These are phyloP conservation scores for Xiphophorus couchianus DNA, from an alignment of 2,113 vertebrate genomes.

Conservation along the genomic window DNA sequence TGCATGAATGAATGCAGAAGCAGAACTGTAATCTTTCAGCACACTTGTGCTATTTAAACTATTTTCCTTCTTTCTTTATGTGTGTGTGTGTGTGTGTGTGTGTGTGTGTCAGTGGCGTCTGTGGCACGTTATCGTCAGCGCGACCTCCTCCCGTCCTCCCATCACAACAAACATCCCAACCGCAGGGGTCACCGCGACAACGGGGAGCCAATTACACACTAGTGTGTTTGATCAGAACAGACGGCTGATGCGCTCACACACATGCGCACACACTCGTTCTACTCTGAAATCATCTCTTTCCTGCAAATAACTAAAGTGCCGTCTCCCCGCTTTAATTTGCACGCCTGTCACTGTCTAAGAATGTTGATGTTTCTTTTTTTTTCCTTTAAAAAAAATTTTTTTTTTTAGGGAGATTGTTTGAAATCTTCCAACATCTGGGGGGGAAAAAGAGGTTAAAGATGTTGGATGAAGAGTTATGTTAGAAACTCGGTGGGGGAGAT, in stretches of 20 bases:
- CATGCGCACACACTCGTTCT: constrained; percentile 29
- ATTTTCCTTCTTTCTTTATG: constrained; percentile 10
- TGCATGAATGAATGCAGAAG: not conserved
- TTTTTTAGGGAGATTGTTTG: constrained; percentile 56
- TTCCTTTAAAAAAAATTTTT: constrained; percentile 3
- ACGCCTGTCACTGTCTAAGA: constrained; percentile 66
- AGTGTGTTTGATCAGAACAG: constrained; percentile 78
- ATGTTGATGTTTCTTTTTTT: constrained; percentile 63
- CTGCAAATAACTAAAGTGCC: constrained; percentile 61
- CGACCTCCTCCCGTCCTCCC: constrained; percentile 75
- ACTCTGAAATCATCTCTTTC: constrained; percentile 60
- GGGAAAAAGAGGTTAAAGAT: constrained; percentile 18
- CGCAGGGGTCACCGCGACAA: constrained; percentile 70
- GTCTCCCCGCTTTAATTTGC: constrained; percentile 72
- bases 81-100: not conserved
- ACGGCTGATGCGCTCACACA: constrained; percentile 48
- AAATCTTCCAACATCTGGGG: constrained; percentile 50
- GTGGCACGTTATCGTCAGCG: constrained; percentile 66
- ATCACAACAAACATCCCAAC: constrained; percentile 72
- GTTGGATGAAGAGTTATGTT: constrained; percentile 21
- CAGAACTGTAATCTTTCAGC: constrained; percentile 59
- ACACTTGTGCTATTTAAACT: constrained; percentile 57
- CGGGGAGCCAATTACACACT: constrained; percentile 80
- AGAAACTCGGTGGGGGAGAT: not conserved
- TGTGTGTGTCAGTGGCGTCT: constrained; percentile 31